Evolutionary conservation across 2,888 invertebrate genomes (phyloP).

Genomic region (Drosophila rellima): DNA sequence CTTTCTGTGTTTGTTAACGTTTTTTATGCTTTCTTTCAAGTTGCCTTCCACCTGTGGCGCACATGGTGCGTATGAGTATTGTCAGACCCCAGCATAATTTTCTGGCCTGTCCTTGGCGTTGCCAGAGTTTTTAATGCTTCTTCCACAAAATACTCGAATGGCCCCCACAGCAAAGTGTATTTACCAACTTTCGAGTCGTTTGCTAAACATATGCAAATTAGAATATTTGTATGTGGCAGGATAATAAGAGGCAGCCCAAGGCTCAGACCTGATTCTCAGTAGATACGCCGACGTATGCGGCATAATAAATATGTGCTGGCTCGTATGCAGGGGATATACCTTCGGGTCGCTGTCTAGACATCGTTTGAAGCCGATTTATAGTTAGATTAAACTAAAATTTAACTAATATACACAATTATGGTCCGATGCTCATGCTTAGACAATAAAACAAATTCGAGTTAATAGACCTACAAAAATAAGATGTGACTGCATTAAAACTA

Average conservation of each 20-base stretch:
- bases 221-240: constrained; percentile 76
- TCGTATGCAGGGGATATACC: constrained; percentile 1
- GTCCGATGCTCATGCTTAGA: neutral
- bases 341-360: constrained; percentile 57
- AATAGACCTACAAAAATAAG: neutral
- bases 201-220: constrained; percentile 77
- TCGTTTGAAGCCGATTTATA: constrained; percentile 53
- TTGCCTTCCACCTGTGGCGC: constrained; percentile 73
- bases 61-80: constrained; percentile 53
- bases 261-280: constrained; percentile 42
- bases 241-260: constrained; percentile 45
- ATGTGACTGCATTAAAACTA: neutral
- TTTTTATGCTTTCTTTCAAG: constrained; percentile 54
- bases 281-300: constrained; percentile 43
- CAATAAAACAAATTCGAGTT: neutral
- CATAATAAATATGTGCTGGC: constrained; percentile 46
- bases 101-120: constrained; percentile 25
- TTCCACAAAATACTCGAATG: constrained; percentile 37
- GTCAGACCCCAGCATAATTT: constrained; percentile 39
- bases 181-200: constrained; percentile 42
- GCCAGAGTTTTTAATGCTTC: constrained; percentile 33
- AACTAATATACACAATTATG: constrained; percentile 26
- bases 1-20: constrained; percentile 1
- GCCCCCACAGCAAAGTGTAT: constrained; percentile 24
- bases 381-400: constrained; percentile 38